Evolutionary conservation across 2,888 invertebrate species (phyloP), one percentile per base, ranked within the genome.

Genomic region (Harpalus rufipes): DNA sequence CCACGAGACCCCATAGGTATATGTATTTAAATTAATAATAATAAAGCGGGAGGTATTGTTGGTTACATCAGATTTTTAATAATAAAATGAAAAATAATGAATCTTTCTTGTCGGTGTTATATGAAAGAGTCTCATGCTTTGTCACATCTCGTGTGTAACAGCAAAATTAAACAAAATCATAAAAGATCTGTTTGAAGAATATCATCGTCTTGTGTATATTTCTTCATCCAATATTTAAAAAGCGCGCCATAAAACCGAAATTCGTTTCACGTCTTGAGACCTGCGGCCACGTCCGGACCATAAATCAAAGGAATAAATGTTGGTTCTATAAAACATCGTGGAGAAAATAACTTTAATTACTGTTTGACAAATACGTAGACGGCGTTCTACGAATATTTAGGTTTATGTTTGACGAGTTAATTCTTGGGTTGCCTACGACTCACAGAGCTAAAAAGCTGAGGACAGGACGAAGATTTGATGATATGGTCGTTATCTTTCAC

Each of bases 291-390:
- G 84, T 78, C 32, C 84, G 12, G 21, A 44, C 74, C 76, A 84
- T 84, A 84, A 84, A 84, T 84, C 84, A 84, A 65, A 65, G 78
- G 63, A 78, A 84, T 84, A 84, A 78, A 76, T 84, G 84, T 84
- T 84, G 39, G 84, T 78, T 84, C 78, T 84, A 84, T 84, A 84
- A 84, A 84, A 84, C 63, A 84, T 76, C 61, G 83, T 44, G 63
- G 61, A 18, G 83, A 83, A 82, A 83, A 72, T 81, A 76, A 84
- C 84, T 84, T 84, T 84, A 84, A 84, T 84, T 84, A 84, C 84
- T 84, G 41, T 84, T 84, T 84, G 84, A 84, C 84, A 84, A 84
- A 84, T 84, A 84, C 78, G 51, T 72, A n/a, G 32, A 25, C 32
- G 32, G 76, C 39, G 61, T 80, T 80, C 80, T 61, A 80, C 41